Conservation (phyloP, 2,888 invertebrate species). For the Griposia aprilina region DNA sequence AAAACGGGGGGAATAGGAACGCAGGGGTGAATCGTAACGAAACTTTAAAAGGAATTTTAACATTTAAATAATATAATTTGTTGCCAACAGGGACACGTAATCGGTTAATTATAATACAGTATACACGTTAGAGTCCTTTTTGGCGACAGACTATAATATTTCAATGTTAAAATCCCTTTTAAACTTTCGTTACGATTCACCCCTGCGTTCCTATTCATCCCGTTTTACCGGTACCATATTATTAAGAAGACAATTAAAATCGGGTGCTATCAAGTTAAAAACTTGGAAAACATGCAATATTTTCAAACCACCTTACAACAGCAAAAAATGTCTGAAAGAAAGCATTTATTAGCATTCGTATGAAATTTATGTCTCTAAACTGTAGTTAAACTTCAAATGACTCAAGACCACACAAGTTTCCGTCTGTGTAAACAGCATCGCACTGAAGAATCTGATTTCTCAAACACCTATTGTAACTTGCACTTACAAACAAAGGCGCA, state of each 20-base stretch:
- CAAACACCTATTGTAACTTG: conserved; percentile 7
- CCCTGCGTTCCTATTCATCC: too few species aligned
- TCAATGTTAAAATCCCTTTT: too few species aligned
- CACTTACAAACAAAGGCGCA: conserved; percentile 27
- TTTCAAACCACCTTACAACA: background rate
- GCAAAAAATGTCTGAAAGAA: background rate
- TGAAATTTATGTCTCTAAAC: background rate
- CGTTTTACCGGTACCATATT: background rate
- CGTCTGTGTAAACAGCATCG: background rate
- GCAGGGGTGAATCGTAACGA: too few species aligned
- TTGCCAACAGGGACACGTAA: too few species aligned
- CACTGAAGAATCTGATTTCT: background rate
- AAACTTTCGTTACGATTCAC: too few species aligned
- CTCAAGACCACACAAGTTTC: background rate
- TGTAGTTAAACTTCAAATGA: too few species aligned
- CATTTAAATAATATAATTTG: too few species aligned
- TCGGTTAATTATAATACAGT: too few species aligned
- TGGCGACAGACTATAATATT: too few species aligned
- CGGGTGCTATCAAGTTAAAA: background rate
- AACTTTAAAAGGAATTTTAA: too few species aligned
- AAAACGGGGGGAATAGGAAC: too few species aligned
- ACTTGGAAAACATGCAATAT: background rate
- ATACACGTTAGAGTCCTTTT: too few species aligned
- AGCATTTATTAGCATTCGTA: background rate
- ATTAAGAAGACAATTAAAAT: background rate